Percentiles rank a stretch among this genome's conserved stretches.
phyloP scores from a whole-genome alignment of 92 coral and sea anemone species.

The Anthopleura xanthogrammica region DNA sequence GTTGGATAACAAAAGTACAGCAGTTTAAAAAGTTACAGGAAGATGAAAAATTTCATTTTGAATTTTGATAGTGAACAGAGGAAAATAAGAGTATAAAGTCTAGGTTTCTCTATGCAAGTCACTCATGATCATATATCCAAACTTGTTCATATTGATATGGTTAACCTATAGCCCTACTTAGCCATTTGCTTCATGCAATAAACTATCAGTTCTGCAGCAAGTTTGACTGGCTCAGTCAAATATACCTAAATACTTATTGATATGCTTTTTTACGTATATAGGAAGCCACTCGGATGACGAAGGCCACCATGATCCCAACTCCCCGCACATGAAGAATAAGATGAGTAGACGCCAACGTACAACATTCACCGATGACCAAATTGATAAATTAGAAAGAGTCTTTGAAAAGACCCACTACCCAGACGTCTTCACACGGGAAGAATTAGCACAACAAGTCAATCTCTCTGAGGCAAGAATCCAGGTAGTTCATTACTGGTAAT shows the following conservation, averaged over 20 bases:
- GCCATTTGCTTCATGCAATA: too few species aligned
- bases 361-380: conserved; percentile 91
- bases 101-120: neutral
- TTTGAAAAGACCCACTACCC: conserved; percentile 97
- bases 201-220: too few species aligned
- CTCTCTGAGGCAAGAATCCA: conserved; percentile 99
- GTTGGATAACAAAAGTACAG: neutral
- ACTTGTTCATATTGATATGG: too few species aligned
- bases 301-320: conserved; percentile 56
- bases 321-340: conserved; percentile 67
- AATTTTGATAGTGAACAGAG: neutral
- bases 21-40: neutral
- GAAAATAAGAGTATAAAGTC: neutral
- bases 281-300: conserved; percentile 83
- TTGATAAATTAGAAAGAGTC: conserved; percentile 90
- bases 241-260: neutral
- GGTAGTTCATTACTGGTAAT: conserved; percentile 86
- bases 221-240: neutral
- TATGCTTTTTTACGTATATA: neutral
- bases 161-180: too few species aligned
- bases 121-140: neutral
- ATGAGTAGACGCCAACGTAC: conserved; percentile 77
- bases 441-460: conserved; percentile 86
- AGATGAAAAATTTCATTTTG: neutral
- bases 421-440: conserved; percentile 94